Evolutionary conservation across 2,113 vertebrate species (phyloP).

Genomic region (Astatotilapia flaviijosephi): DNA sequence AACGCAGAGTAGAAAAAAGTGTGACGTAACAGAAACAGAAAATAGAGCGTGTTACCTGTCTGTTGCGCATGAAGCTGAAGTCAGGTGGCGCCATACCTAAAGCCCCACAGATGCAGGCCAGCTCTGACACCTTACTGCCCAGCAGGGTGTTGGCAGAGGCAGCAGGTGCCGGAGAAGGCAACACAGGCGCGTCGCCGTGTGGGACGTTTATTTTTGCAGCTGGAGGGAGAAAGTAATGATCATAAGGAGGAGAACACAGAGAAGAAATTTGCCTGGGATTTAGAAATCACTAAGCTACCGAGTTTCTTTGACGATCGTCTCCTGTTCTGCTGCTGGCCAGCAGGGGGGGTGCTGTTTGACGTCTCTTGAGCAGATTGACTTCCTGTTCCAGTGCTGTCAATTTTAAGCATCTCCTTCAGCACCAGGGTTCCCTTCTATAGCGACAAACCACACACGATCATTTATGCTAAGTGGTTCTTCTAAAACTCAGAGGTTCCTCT

Average conservation of each 20-base stretch:
- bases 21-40: background rate
- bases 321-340: constrained; percentile 68
- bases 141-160: constrained; percentile 39
- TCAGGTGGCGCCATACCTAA: constrained; percentile 89
- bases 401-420: constrained; percentile 98
- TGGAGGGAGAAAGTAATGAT: constrained; percentile 27
- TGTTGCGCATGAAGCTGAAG: constrained; percentile 83
- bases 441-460: background rate
- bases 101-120: constrained; percentile 79
- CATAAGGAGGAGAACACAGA: background rate
- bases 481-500: background rate
- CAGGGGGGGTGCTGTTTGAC: constrained; percentile 56
- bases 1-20: background rate
- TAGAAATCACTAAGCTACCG: constrained; percentile 58
- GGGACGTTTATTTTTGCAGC: constrained; percentile 80
- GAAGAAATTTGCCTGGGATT: background rate
- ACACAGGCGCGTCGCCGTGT: constrained; percentile 54
- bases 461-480: background rate
- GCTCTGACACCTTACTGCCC: constrained; percentile 80
- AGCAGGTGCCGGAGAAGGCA: constrained; percentile 40
- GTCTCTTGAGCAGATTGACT: constrained; percentile 54
- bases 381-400: constrained; percentile 77
- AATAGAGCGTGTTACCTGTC: constrained; percentile 74
- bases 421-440: constrained; percentile 90
- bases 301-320: constrained; percentile 82